Evolutionary conservation across 2,113 vertebrate species (phyloP), one percentile per base, ranked within the genome.

Genomic region (Micronisus gabar): DNA sequence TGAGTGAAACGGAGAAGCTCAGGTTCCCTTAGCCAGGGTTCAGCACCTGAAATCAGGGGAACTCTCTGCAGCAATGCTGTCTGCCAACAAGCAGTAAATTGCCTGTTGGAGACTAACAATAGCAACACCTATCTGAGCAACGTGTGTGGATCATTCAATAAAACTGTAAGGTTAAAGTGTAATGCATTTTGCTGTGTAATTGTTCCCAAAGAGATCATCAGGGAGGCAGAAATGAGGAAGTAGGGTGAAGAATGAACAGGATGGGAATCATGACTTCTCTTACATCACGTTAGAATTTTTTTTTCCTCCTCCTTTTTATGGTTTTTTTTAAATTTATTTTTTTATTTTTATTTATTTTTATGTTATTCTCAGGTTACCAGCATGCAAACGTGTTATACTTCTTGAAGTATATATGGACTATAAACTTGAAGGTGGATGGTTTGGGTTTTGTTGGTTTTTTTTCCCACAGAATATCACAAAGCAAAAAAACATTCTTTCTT

Each of bases 181-280:
- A 45, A 40, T 27, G 29, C 7, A 11, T 79, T 84, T 87, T 71
- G 41, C 19, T 71, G 16, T 36, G 6, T 23, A 81, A 45, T 32
- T 81, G 5, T n/a, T 92, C 32, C 50, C 70, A 79, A 66, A 78
- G 30, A 68, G 41, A 74, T 45, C 27, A 70, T 16, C 15, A 15
- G 27, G 3, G 8, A 61, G 7, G 13, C 21, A 86, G 48, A 90
- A 80, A 79, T 18, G 22, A 65, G 75, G n/a, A 72, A 68, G 23
- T 5, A 0, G 0, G 3, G 23, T 47, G 12, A 88, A 62, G 43
- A 80, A 76, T 12, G 4, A 34, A 61, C 7, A 66, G 36, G 17
- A 63, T 3, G 7, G 40, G 7, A 76, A 68, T 40, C 21, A 9
- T 19, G 12, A 38, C 30, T 79, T 91, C 50, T 40, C 11, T 71